Base-by-base conservation (phyloP, 2,888 invertebrate genomes). In the Steromphala cineraria region DNA sequence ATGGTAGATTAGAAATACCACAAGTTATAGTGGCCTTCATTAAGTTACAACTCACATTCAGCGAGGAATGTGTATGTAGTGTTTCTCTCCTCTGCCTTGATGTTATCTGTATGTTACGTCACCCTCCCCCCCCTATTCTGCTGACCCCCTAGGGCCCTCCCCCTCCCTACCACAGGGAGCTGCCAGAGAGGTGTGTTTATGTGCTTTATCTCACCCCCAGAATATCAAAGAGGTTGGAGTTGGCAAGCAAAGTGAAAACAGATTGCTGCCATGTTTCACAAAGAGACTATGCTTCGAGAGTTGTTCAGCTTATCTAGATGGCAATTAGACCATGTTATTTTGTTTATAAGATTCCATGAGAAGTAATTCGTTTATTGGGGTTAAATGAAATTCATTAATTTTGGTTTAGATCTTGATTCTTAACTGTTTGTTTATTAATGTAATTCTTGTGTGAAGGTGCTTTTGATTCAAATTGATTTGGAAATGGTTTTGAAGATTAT, bases 221-320 rank as follows among this genome's bases (percentile, higher is more conserved):
- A 36, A 71, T 71, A 71, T 71, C 71, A 71, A 71, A 71, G 71
- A n/a, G 4, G 19, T 31, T 31, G 3, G n/a, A 71, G 31, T 17
- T 19, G 17, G 71, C 36, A 71, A 36, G 36, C 36, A 71, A 71
- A 71, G 71, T 71, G 71, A 71, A 71, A 71, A 71, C 71, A 71
- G 71, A 71, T 71, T 71, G 15, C 36, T 31, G 71, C 71, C 71
- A 36, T 71, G 40, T 62, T 28, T 10, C 36, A 71, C 71, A 71
- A 71, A 71, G 71, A 71, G 36, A 15, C n/a, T 67, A n/a, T 15
- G 28, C 31, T 28, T 15, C 40, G 40, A 17, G 36, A 36, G 19
- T n/a, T 40, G 40, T 19, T 71, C 36, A 36, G 67, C 28, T 71
- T 71, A 71, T 71, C 71, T n/a, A 71, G 19, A 36, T 67, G 71